phyloP scores from a whole-genome alignment of 2,888 invertebrate species.

The Rotaria socialis region DNA sequence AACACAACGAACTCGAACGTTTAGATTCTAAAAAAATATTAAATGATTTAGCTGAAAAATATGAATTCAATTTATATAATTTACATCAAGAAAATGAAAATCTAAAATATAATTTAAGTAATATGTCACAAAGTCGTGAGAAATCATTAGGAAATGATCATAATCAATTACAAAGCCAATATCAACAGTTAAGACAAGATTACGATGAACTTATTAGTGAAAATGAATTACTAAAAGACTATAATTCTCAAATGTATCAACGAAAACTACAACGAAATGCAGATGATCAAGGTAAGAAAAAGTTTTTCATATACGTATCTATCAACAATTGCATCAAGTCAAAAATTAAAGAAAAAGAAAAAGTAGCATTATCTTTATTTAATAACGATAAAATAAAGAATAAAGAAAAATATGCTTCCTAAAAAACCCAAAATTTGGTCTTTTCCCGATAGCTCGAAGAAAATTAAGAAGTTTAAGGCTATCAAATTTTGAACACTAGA shows the following conservation, averaged over 20 bases:
- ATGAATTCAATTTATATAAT: not conserved
- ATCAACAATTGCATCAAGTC: too few relatives aligned
- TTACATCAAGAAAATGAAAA: slow-evolving; percentile 21
- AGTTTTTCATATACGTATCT: too few relatives aligned
- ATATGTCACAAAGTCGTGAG: not conserved
- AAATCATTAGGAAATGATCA: not conserved
- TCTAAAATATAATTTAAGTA: not conserved
- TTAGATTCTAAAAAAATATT: not conserved
- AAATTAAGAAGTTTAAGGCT: too few relatives aligned
- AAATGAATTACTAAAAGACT: not conserved
- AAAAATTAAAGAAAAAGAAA: too few relatives aligned
- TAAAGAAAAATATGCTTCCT: too few relatives aligned
- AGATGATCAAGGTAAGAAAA: not conserved
- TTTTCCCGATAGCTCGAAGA: too few relatives aligned
- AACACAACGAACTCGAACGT: not conserved
- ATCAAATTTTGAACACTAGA: too few relatives aligned
- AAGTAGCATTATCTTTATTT: too few relatives aligned
- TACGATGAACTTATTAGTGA: not conserved
- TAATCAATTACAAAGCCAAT: not conserved
- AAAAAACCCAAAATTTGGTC: too few relatives aligned
- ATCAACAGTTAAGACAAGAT: not conserved
- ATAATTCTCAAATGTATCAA: slow-evolving; percentile 25
- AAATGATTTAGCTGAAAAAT: not conserved
- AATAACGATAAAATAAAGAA: too few relatives aligned
- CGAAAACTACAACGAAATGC: not conserved